Evolutionary conservation across 2,113 vertebrate genomes (phyloP), one percentile per base, ranked within the genome.

Genomic region (Rhinopomastus cyanomelas): DNA sequence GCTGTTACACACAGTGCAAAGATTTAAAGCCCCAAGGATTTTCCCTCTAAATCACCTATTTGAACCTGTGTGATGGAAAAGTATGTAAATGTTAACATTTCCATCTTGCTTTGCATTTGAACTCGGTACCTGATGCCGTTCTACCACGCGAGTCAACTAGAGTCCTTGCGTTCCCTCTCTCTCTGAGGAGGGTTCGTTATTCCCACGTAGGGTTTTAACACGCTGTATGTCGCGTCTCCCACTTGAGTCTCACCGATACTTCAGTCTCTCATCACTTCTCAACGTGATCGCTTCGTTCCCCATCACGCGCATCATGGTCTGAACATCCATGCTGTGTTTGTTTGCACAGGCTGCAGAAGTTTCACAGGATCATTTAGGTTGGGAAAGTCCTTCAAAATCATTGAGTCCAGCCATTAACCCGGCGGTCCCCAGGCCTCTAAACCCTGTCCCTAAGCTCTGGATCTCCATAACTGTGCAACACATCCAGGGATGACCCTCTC

Each of bases 61-160:
- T 80, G 92, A 91, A 94, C 89, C 22, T 64, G n/a, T 17, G 9
- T 5, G 37, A 88, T 62, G 68, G 60, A 89, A 92, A 92, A 64
- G 37, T 30, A 93, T 94, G 92, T 46, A 80, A 89, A 94, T 80
- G 39, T n/a, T 9, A 82, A 59, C 17, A 87, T 93, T 91, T 94
- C 66, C 53, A 73, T 91, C 61, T 81, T 62, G 76, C 48, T 94
- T 88, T 88, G 90, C 73, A 92, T 94, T 82, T 85, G 56, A 88
- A 84, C 78, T 90, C 72, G 66, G 60, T 30, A 76, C 44, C 69
- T 80, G 73, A 17, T 87, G 60, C 88, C 52, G 18, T 55, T 69
- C 52, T 18, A 46, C 72, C 46, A 30, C 2, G 68, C 76, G 83
- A 87, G n/a, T 59, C 87, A 88, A 89, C 64, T 73, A 32, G 64